A percentile compares a stretch with the other conserved stretches of the same genome.
These are phyloP conservation scores for Terebella lapidaria DNA, from an alignment of 2,888 invertebrate species.

Conservation along the genomic window DNA sequence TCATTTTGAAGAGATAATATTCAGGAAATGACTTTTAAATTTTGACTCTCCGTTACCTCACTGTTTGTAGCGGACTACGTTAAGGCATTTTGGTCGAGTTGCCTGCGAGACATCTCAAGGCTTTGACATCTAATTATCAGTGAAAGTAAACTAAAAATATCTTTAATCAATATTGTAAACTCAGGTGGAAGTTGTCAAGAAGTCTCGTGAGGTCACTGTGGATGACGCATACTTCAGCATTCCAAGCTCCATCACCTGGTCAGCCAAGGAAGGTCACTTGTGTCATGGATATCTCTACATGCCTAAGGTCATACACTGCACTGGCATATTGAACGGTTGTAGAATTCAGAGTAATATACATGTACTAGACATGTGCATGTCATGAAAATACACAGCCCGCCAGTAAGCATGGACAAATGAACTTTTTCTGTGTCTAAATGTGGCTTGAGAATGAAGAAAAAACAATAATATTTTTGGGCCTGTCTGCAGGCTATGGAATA, in stretches of 20 bases:
- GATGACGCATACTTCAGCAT: constrained; percentile 46
- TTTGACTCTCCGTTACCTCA: too few species aligned
- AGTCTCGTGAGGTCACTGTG: constrained; percentile 30
- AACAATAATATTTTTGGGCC: too few species aligned
- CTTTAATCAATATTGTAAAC: neutral
- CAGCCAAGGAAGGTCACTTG: constrained; percentile 32
- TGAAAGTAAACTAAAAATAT: neutral
- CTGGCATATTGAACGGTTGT: neutral
- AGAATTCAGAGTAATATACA: neutral
- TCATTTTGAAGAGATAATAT: too few species aligned
- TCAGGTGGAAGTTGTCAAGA: constrained; percentile 31
- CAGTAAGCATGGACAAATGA: neutral
- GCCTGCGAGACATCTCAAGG: neutral
- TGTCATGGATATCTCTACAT: constrained; percentile 48
- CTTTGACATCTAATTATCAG: neutral
- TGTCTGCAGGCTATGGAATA: too few species aligned
- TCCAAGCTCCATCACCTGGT: constrained; percentile 46
- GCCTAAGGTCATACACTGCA: constrained; percentile 31
- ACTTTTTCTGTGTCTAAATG: neutral
- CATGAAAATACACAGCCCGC: too few species aligned
- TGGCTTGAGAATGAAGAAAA: too few species aligned
- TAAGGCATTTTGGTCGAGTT: too few species aligned
- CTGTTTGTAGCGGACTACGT: too few species aligned
- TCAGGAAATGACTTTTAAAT: too few species aligned
- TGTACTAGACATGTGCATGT: too few species aligned